Base-by-base conservation (phyloP, 1,140 invertebrate species). In the Cephus cinctus region DNA sequence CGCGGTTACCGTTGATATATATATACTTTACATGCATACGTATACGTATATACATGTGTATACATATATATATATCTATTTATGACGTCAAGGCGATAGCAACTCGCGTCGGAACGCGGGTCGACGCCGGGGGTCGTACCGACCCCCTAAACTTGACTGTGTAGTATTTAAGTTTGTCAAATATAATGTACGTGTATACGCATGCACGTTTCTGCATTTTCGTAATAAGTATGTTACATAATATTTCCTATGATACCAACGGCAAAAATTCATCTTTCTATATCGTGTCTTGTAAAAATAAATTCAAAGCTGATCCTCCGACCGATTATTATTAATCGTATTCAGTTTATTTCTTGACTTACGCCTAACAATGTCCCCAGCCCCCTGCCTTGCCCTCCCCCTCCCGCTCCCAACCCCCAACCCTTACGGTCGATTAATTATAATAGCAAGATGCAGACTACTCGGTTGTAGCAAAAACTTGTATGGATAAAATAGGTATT, bases 261-360 rank as follows among this genome's bases (percentile, higher is more conserved):
- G 16, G 42, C 39, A 32, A 32, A 43, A 30, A n/a, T n/a, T n/a
- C n/a, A n/a, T n/a, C n/a, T n/a, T n/a, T n/a, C n/a, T 44, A 51
- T 57, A 57, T 60, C 59, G 61, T 57, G 61, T 75, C 55, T 65
- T 75, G 73, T 74, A 74, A 75, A 75, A 75, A 74, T 75, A 75
- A 75, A 74, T 74, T 68, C 65, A 66, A 74, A 75, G 69, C 68
- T 63, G 61, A 69, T 73, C 56, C 55, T 34, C 63, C 59, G n/a
- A 62, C 61, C 35, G 51, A 59, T 65, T 56, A 66, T 49, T 61
- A 64, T 61, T 66, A 63, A 65, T 60, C 50, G 60, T 61, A 59
- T 48, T 36, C 43, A 57, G 52, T 52, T 54, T 61, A 57, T 52
- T 59, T 63, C 38, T 59, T 43, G 32, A 43, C 49, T 65, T 59